Evolutionary conservation across 2,888 invertebrate species (phyloP).

Genomic region (Acanthoscelides obtectus): DNA sequence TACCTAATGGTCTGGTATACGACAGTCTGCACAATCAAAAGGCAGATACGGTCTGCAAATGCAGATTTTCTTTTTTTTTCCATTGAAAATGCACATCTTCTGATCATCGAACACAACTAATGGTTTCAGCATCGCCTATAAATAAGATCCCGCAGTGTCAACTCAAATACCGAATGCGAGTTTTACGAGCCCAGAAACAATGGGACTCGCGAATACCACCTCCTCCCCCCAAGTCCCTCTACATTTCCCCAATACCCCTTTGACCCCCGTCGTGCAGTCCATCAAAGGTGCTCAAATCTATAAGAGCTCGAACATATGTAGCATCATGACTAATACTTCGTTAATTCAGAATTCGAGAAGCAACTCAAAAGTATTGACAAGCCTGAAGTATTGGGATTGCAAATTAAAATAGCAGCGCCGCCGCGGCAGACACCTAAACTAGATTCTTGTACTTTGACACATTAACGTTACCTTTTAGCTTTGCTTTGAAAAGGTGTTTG

Average conservation of each 20-base stretch:
- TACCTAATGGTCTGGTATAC: too few relatives aligned
- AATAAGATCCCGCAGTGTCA: background rate
- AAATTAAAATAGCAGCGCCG: too few relatives aligned
- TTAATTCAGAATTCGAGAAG: too few relatives aligned
- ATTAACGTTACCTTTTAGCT: too few relatives aligned
- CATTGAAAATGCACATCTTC: background rate
- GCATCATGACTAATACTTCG: too few relatives aligned
- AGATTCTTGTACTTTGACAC: too few relatives aligned
- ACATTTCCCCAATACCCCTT: slow-evolving; percentile 8
- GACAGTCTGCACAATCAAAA: background rate
- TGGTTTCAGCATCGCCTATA: background rate
- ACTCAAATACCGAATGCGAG: background rate
- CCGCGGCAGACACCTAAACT: too few relatives aligned
- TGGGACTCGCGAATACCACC: slow-evolving; percentile 1
- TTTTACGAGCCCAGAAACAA: background rate
- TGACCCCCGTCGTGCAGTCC: slow-evolving; percentile 21
- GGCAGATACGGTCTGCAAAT: background rate
- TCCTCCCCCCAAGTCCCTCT: slow-evolving; percentile 9
- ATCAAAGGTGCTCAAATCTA: slow-evolving; percentile 29
- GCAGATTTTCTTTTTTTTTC: background rate
- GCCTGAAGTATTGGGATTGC: too few relatives aligned
- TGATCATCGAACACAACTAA: background rate
- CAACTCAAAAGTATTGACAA: too few relatives aligned
- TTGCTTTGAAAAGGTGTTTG: too few relatives aligned
- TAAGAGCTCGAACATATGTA: too few relatives aligned